Evolutionary conservation across 2,797 vertebrate species (phyloP).

Genomic region (Coreius guichenoti): DNA sequence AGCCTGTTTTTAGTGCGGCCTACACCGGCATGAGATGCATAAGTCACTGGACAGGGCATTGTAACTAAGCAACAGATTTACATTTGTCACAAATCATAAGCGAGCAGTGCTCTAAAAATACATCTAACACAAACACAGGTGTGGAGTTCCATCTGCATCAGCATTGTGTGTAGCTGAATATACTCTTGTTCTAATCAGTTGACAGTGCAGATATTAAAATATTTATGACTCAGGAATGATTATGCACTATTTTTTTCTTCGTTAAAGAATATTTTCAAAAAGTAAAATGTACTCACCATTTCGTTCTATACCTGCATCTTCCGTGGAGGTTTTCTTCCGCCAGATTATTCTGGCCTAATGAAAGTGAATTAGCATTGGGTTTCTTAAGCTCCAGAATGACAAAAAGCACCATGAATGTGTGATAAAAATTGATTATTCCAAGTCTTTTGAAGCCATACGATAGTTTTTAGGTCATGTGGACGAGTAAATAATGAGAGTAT

Average conservation of each 20-base stretch:
- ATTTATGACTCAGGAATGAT: background rate
- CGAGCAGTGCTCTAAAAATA: conserved; percentile 28
- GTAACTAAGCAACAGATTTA: conserved; percentile 37
- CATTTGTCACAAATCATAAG: conserved; percentile 19
- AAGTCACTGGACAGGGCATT: conserved; percentile 8
- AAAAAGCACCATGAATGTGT: background rate
- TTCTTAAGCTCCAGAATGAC: background rate
- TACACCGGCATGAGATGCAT: background rate
- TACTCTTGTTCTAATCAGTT: background rate
- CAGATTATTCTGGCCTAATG: background rate
- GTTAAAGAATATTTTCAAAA: background rate
- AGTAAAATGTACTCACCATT: background rate
- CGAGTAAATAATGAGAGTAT: background rate
- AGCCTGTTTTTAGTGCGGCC: background rate
- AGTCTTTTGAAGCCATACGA: background rate
- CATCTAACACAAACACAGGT: conserved; percentile 1
- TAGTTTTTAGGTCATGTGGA: background rate
- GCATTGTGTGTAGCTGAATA: background rate
- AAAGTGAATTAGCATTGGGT: background rate
- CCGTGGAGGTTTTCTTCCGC: too few species aligned
- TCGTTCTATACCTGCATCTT: background rate
- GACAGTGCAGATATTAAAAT: conserved; percentile 6
- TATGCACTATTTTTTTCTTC: background rate
- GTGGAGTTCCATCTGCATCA: background rate
- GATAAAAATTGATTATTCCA: background rate